Evolutionary conservation across 2,888 invertebrate species (phyloP), one percentile per base, ranked within the genome.

Genomic region (Muschampia plurimacula): DNA sequence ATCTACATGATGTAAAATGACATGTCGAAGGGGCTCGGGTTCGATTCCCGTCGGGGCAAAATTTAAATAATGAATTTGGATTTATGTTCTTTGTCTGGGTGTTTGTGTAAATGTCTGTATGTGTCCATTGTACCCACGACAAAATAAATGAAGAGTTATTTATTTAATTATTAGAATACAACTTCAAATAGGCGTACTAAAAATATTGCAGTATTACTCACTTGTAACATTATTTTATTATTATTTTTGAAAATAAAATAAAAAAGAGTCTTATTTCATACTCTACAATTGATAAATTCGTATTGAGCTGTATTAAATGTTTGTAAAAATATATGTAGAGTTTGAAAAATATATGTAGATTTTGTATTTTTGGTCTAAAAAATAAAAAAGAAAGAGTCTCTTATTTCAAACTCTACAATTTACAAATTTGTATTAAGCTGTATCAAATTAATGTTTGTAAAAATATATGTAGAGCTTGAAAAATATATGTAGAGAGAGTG

Each of bases 401-500:
- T 1, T 8, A 52, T 52, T 52, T 52, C 52, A 8, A 8, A 15
- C 52, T 15, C n/a, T 52, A 52, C 15, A 52, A 52, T 36, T 59
- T 32, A 28, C 13, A 62, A 62, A 55, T 22, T 62, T 10, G 15
- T 8, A 36, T 1, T 15, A 15, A 41, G 1, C 62, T 15, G 39
- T 39, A 62, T 36, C n/a, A 41, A 62, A n/a, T n/a, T n/a, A n/a
- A 39, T 36, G 62, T 13, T 39, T 39, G 28, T 39, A 2, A n/a
- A 62, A 62, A 62, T 15, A 8, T 62, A 15, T 39, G 36, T 41
- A 15, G 62, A n/a, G 62, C 12, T 57, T 57, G 8, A 2, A n/a
- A 62, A 62, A 62, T 15, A 8, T 62, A 15, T 39, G 36, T 41
- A 15, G 62, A n/a, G 62, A 28, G 8, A 60, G 60, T 32, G 60